Evolutionary conservation across 2,888 invertebrate genomes (phyloP), one percentile per base, ranked within the genome.

Genomic region (Phorcus lineatus): DNA sequence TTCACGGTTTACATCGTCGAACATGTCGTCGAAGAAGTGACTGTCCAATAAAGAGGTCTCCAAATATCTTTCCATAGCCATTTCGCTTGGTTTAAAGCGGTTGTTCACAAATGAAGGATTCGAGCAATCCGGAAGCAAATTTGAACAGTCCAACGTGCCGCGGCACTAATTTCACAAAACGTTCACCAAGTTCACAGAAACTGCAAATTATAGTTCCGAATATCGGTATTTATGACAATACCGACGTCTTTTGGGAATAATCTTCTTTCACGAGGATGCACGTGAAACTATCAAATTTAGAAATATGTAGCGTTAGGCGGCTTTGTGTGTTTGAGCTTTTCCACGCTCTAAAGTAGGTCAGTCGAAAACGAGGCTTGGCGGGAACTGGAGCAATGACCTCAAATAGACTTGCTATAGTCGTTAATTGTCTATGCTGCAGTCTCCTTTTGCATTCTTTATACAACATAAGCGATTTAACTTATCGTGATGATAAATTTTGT

Each of bases 21-120:
- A 83, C n/a, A 83, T 79, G 55, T 83, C 79, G 31, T 83, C 82
- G 47, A 79, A 83, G 76, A 76, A 80, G 31, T 78, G 80, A 22
- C 47, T 36, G 74, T 79, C 80, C 66, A 80, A 17, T 6, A 80
- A 11, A 40, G 62, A 62, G 16, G 80, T 76, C 19, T 53, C 76
- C 40, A 76, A 66, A 47, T 66, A n/a, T 66, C 76, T 47, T 62
- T 80, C 80, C 47, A 80, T 62, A 6, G 75, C 75, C 80, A 80
- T 80, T 4, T 4, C 16, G 62, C 62, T 47, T 13, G 47, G 47
- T 47, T 47, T 47, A 13, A 47, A 47, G 11, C 11, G 47, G 47
- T 47, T 9, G 47, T 47, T 7, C 36, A 9, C 19, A 11, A 16
- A 28, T 62, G 1, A 22, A 24, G 13, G 28, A 11, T 16, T 24